Evolutionary conservation across 1,140 invertebrate genomes (phyloP).

Genomic region (Triops longicaudatus): DNA sequence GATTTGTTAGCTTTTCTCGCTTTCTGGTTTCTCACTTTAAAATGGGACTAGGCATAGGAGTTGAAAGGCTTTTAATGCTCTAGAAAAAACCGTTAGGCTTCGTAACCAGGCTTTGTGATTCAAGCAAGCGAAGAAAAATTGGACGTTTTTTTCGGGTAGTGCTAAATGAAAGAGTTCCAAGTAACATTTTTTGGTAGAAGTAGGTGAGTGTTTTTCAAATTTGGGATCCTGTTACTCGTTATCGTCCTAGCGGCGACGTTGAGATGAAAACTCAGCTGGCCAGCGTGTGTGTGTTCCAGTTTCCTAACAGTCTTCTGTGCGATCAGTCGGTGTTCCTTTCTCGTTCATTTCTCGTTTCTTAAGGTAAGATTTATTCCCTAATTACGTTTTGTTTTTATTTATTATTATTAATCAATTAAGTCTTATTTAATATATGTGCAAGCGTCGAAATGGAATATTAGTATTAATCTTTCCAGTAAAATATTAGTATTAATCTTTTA

Average conservation of each 20-base stretch:
- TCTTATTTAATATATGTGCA: too few species aligned
- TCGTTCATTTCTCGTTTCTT: neutral
- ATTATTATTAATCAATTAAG: too few species aligned
- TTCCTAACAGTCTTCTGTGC: neutral
- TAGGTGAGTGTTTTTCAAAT: neutral
- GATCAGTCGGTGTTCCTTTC: neutral
- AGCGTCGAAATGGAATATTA: too few species aligned
- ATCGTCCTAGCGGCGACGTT: neutral
- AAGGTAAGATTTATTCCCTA: neutral
- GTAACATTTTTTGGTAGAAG: neutral
- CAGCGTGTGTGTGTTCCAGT: conserved; percentile 9
- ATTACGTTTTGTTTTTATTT: neutral
- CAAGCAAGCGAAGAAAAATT: neutral
- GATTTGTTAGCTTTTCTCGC: too few species aligned
- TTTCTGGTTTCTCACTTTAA: too few species aligned
- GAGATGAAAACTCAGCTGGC: neutral
- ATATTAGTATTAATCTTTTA: too few species aligned
- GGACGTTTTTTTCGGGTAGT: neutral
- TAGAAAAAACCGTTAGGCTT: neutral
- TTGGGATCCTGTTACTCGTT: conserved; percentile 1
- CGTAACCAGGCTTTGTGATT: neutral
- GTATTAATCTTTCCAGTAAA: too few species aligned
- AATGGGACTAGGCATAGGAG: neutral
- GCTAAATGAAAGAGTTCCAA: neutral
- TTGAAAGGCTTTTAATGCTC: neutral